Evolutionary conservation across 2,888 invertebrate genomes (phyloP), one percentile per base, ranked within the genome.

Genomic region (Sphaeridia pumilis): DNA sequence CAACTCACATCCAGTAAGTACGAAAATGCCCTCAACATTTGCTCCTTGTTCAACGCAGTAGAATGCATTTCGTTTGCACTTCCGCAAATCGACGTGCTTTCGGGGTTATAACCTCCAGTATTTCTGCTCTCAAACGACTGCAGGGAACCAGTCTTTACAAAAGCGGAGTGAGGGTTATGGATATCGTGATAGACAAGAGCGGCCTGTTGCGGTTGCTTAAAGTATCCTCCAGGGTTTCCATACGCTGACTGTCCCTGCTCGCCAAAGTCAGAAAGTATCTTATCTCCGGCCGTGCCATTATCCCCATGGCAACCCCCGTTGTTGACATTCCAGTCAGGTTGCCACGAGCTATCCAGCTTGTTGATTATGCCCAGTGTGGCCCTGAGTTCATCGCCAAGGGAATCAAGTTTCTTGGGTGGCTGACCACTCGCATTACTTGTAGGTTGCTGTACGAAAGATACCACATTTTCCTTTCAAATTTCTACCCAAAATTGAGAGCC

Each of bases 281-380:
- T 38, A 17, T 38, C 38, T 7, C 38, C 38, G 38, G 20, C 20
- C 17, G 12, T 38, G 17, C 20, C 38, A 14, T 17, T 7, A 20
- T 38, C 38, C n/a, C n/a, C n/a, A n/a, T n/a, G n/a, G n/a, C n/a
- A n/a, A 17, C 10, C 20, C 20, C 12, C 38, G 17, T 38, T 17
- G 17, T 38, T 17, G 20, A 14, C 38, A 12, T 7, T 20, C 38
- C 38, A 38, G 12, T 38, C 38, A 5, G 38, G 17, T 20, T 20
- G 38, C 38, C 38, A 38, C 5, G 38, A 38, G 20, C 4, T 22
- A 12, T 28, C 22, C 1, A 7, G 14, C 14, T 42, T 46, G 31
- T 46, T 46, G 4, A 22, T 27, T n/a, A 52, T 52, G 4, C 52
- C 52, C 1, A 52, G 43, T 4, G 46, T 47, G 4, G 52, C 52